Evolutionary conservation across 2,113 vertebrate species (phyloP).

Genomic region (Hystrix cristata): DNA sequence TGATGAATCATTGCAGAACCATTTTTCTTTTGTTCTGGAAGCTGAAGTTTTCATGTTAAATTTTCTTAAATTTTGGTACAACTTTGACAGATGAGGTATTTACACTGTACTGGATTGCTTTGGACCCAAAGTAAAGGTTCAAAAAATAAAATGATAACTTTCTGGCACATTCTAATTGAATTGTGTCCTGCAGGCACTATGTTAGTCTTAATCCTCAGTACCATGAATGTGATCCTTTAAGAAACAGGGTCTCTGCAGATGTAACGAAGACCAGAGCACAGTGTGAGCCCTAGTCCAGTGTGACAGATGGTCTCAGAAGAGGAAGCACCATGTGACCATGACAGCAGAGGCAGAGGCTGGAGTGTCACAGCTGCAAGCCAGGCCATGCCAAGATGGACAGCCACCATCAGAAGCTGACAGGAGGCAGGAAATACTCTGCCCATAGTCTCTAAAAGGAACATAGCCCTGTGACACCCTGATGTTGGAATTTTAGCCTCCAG

Average conservation of each 20-base stretch:
- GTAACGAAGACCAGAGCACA: neutral
- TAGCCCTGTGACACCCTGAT: neutral
- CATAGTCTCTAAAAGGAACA: neutral
- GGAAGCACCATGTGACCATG: neutral
- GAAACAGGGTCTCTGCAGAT: neutral
- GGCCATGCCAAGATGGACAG: fast-evolving
- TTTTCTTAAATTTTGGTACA: constrained; percentile 28
- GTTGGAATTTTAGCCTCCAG: neutral
- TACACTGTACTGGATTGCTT: too few relatives aligned
- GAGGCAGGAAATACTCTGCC: neutral
- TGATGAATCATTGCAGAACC: neutral
- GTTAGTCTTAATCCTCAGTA: neutral
- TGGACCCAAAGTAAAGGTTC: neutral
- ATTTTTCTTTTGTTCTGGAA: neutral
- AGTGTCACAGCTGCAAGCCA: too few relatives aligned
- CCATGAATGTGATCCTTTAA: neutral
- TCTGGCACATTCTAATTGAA: neutral
- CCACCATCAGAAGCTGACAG: neutral
- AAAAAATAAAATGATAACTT: neutral
- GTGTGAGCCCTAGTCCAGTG: neutral
- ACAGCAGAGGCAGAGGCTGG: neutral
- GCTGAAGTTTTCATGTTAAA: constrained; percentile 2
- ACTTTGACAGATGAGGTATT: neutral
- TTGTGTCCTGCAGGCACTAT: neutral
- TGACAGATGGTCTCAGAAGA: neutral